Percentiles rank a stretch among this genome's conserved stretches.
phyloP scores from a whole-genome alignment of 2,888 invertebrate genomes.

The Pseudococcus jackbeardsleyi region DNA sequence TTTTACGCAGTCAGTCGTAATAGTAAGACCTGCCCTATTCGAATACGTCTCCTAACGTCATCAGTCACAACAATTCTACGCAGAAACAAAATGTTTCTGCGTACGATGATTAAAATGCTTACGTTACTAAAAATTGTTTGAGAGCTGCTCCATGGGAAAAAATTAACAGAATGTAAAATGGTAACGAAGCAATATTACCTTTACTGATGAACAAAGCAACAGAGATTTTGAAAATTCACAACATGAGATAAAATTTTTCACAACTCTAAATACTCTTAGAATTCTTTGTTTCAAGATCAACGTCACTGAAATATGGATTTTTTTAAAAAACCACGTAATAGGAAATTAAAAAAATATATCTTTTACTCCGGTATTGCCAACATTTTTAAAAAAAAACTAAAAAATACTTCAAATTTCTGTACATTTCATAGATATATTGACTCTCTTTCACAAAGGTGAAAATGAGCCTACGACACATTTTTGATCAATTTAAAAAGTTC shows the following conservation, averaged over 20 bases:
- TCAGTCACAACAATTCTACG: neutral
- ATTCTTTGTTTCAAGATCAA: neutral
- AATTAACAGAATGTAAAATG: too few species aligned
- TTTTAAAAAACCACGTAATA: neutral
- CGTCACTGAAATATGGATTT: neutral
- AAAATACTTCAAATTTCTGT: neutral
- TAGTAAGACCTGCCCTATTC: neutral
- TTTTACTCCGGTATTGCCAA: neutral
- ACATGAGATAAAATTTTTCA: too few species aligned
- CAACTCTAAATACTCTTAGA: too few species aligned
- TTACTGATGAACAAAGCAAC: too few species aligned
- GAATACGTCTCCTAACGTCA: neutral
- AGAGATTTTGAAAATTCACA: too few species aligned
- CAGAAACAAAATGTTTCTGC: neutral
- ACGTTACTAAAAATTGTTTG: too few species aligned
- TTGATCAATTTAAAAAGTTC: neutral
- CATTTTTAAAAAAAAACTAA: neutral
- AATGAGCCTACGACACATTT: neutral
- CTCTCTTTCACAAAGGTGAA: neutral
- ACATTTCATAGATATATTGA: neutral
- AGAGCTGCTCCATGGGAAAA: too few species aligned
- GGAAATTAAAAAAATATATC: neutral
- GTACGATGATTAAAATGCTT: too few species aligned
- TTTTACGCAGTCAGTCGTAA: neutral
- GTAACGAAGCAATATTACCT: too few species aligned